Base-by-base conservation (phyloP, 2,888 invertebrate genomes). In the Netelia melanura region DNA sequence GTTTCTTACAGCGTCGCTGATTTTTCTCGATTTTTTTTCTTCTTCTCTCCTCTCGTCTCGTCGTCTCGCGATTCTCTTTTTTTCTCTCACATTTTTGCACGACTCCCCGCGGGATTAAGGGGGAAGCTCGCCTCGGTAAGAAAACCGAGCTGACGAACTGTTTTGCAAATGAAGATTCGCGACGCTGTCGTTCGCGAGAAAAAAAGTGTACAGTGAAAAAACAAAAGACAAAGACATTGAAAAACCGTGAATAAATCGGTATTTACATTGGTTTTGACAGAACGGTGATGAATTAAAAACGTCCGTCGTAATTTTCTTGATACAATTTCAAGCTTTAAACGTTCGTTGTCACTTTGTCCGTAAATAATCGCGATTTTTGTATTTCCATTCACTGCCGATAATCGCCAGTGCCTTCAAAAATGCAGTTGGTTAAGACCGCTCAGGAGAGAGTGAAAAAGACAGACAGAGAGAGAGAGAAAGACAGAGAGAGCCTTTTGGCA, bases 1-100 rank as follows among this genome's bases (percentile, higher is more conserved):
- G 79, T 85, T 85, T 80, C 85, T 82, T 84, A 83, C 75, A 74
- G 64, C 77, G 64, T 84, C 90, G 87, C 87, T 87, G 86, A 87
- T 88, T 86, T 85, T 83, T 64, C 52, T 38, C 38, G 23, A 44
- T 38, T 78, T 48, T 80, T 65, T 54, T 30, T 48, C 17, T 56
- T 62, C 54, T 30, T 25, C 30, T 62, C 30, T 30, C 30, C n/a
- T 38, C 48, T 14, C 43, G 14, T 21, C 9, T 44, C 25, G 54
- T 43, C 44, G 23, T 44, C 58, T 52, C 62, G 48, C 25, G 2
- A 21, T 74, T 43, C 17, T 44, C 17, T 67, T 56, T 65, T 68
- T 81, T 76, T 71, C 44, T 48, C 43, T 64, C 65, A 61, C 80
- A 78, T 83, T 72, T 78, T 78, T 78, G 82, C 71, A 65, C 77